Evolutionary conservation across 2,113 vertebrate species (phyloP).

Genomic region (Eolophus roseicapilla): DNA sequence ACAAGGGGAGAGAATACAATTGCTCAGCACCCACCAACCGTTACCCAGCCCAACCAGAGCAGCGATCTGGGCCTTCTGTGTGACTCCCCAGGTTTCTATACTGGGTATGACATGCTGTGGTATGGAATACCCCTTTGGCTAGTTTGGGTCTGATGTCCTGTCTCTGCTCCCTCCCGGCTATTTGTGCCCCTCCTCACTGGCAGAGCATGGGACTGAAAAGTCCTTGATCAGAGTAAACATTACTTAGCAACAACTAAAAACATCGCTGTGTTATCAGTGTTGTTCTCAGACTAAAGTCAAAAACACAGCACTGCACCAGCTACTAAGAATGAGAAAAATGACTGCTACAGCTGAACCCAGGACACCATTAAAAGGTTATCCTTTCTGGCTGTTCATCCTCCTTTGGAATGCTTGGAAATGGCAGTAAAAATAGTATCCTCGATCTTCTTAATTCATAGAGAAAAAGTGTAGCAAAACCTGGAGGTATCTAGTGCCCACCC

Average conservation of each 20-base stretch:
- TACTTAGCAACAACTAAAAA: too few species aligned
- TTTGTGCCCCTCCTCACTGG: too few species aligned
- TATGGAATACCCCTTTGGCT: not conserved
- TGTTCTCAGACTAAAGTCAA: not conserved
- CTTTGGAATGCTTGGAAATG: not conserved
- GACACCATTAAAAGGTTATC: not conserved
- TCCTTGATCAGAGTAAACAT: not conserved
- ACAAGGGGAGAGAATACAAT: too few species aligned
- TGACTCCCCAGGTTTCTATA: too few species aligned
- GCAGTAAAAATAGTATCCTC: not conserved
- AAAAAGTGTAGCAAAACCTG: not conserved
- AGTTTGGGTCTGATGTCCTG: not conserved
- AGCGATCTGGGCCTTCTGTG: too few species aligned
- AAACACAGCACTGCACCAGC: not conserved
- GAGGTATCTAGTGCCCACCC: not conserved
- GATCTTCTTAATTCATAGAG: not conserved
- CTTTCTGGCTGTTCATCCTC: not conserved
- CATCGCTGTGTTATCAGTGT: not conserved
- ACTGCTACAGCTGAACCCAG: not conserved
- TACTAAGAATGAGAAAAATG: not conserved
- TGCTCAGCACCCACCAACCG: fast-evolving
- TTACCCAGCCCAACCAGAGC: too few species aligned
- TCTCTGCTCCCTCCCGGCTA: too few species aligned
- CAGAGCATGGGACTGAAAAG: not conserved
- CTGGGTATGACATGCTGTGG: too few species aligned